Evolutionary conservation across 2,113 vertebrate genomes (phyloP).

Genomic region (Phyllostomus hastatus): DNA sequence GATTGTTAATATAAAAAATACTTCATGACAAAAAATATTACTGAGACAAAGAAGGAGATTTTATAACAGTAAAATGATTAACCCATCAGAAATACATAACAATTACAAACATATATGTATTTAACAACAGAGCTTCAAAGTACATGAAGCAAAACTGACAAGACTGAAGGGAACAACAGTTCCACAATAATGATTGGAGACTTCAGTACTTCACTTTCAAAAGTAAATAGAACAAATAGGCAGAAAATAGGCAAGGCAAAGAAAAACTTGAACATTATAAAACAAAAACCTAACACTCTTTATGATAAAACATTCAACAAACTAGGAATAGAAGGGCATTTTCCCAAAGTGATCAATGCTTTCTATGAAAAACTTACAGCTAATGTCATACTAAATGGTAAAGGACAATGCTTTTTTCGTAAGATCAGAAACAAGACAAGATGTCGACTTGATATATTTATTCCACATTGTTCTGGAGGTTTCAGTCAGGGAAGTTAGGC

Average conservation of each 20-base stretch:
- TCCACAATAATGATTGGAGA: neutral
- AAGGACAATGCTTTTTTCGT: neutral
- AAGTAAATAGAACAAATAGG: neutral
- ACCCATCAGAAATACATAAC: neutral
- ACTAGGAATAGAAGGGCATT: neutral
- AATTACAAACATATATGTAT: neutral
- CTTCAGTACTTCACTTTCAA: neutral
- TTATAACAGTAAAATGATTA: neutral
- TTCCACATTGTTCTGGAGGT: neutral
- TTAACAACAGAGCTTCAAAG: neutral
- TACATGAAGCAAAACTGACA: neutral
- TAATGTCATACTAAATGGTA: neutral
- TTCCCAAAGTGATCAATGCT: neutral
- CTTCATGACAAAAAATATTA: neutral
- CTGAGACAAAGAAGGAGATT: neutral
- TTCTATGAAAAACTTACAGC: neutral
- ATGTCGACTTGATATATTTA: neutral
- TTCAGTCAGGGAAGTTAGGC: neutral
- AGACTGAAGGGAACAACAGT: neutral
- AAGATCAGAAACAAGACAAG: neutral
- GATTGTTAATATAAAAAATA: neutral
- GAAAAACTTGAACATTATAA: neutral
- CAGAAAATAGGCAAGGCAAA: neutral
- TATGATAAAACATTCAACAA: neutral
- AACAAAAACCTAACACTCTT: neutral